phyloP scores from a whole-genome alignment of 1,140 invertebrate genomes.

The Cydia amplana region DNA sequence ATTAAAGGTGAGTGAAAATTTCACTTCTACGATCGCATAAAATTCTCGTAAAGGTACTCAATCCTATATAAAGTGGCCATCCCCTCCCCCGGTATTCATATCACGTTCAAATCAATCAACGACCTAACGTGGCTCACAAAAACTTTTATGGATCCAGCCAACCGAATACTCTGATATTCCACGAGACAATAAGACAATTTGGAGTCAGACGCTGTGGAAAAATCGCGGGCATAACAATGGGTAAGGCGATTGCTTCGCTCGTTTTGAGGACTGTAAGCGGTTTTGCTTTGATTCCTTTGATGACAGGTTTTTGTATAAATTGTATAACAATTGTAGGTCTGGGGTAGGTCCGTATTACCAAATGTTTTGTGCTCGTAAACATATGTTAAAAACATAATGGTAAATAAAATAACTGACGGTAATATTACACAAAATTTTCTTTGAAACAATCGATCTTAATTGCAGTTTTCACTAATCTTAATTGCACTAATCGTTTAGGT shows the following conservation, averaged over 20 bases:
- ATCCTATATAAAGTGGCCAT: neutral
- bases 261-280: neutral
- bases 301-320: neutral
- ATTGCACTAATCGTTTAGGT: no score
- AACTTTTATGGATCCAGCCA: neutral
- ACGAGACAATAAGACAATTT: conserved; percentile 7
- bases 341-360: no score
- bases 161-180: neutral
- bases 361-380: no score
- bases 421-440: no score
- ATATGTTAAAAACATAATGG: no score
- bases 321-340: no score
- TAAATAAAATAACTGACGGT: no score
- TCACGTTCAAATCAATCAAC: conserved; percentile 8
- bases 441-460: no score
- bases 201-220: neutral
- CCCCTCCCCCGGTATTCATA: neutral
- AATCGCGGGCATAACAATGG: neutral
- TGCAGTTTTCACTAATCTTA: no score
- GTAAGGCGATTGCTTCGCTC: neutral
- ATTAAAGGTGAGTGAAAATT: neutral
- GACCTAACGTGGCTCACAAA: neutral
- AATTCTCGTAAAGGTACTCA: conserved; percentile 10
- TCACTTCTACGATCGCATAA: neutral
- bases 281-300: neutral